phyloP scores from a whole-genome alignment of 2,113 vertebrate genomes.

The Hydrolagus affinis region DNA sequence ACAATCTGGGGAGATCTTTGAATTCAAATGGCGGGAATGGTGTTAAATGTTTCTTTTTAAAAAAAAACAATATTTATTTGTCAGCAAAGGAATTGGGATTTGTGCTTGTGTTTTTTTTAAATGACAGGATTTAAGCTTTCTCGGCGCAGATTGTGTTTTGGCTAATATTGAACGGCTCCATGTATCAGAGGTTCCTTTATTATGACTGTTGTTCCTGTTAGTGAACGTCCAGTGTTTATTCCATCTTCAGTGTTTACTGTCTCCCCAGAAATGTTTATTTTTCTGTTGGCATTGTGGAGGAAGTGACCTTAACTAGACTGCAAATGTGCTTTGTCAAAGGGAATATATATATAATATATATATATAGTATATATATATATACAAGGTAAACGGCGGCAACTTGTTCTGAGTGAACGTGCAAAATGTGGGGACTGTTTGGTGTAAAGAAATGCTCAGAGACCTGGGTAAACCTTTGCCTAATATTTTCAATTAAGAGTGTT shows the following conservation, averaged over 20 bases:
- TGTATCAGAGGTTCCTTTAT: too few relatives aligned
- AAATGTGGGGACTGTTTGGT: too few relatives aligned
- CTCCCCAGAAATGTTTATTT: background rate
- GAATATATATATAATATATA: background rate
- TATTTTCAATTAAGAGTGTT: background rate
- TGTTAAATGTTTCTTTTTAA: background rate
- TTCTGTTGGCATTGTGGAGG: too few relatives aligned
- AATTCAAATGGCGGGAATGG: background rate
- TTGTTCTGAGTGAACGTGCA: background rate
- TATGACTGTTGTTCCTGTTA: too few relatives aligned
- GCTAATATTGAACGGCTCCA: too few relatives aligned
- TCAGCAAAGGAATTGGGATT: background rate
- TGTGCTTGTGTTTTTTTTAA: background rate
- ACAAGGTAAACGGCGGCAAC: background rate
- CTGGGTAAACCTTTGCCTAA: background rate
- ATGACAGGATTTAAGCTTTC: background rate
- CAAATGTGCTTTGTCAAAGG: background rate
- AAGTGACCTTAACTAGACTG: background rate
- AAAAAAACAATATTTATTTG: slow-evolving; percentile 17
- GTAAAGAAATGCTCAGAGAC: background rate
- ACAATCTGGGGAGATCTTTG: background rate
- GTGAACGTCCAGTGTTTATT: too few relatives aligned
- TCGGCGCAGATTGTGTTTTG: background rate
- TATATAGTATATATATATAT: background rate
- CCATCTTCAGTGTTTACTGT: background rate